phyloP scores from a whole-genome alignment of 2,797 vertebrate genomes.

The Hippopotamyrus pictus region DNA sequence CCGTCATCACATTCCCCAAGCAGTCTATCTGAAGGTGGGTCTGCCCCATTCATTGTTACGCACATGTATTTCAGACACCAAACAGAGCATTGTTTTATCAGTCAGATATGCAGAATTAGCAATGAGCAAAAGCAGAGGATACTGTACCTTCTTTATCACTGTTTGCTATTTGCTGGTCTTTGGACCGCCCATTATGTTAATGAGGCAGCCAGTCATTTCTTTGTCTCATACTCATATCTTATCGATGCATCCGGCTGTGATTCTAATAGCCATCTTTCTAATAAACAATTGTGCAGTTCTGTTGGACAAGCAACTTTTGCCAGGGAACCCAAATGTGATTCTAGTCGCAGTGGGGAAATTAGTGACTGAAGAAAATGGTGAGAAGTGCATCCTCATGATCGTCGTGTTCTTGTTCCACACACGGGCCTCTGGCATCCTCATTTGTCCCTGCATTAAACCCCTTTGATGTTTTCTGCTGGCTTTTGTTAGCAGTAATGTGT shows the following conservation, averaged over 20 bases:
- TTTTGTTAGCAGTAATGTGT: constrained; percentile 18
- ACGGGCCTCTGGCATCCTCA: background rate
- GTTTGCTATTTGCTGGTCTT: background rate
- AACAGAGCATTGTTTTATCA: background rate
- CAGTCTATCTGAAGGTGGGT: background rate
- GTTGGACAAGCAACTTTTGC: constrained; percentile 40
- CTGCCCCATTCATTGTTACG: background rate
- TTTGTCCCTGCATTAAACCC: background rate
- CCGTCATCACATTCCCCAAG: background rate
- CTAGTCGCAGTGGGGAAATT: constrained; percentile 58
- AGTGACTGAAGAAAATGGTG: constrained; percentile 52
- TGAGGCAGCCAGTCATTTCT: constrained; percentile 25
- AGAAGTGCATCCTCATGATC: constrained; percentile 10
- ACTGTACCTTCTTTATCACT: background rate
- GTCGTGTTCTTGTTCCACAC: background rate
- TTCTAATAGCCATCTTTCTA: constrained; percentile 4
- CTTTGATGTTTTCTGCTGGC: background rate
- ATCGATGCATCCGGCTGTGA: constrained; percentile 20
- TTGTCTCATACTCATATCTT: background rate
- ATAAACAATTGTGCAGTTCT: constrained; percentile 31
- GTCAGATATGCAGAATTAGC: background rate
- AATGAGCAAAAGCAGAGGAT: background rate
- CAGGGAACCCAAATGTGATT: constrained; percentile 61
- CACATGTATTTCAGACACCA: background rate
- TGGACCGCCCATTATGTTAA: constrained; percentile 22